Evolutionary conservation across 1,140 invertebrate species (phyloP).

Genomic region (Berghia stephanieae): DNA sequence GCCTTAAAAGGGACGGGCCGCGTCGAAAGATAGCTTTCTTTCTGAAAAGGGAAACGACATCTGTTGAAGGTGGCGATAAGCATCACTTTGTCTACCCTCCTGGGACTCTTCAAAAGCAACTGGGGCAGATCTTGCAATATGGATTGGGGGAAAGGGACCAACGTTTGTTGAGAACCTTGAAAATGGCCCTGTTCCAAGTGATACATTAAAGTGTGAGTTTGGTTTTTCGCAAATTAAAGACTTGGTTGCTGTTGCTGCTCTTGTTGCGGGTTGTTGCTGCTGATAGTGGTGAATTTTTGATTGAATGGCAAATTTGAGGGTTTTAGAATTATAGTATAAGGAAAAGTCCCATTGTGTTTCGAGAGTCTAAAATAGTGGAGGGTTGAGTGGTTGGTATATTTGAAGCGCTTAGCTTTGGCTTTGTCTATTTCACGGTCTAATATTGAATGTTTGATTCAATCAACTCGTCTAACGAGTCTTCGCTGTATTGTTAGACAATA

Average conservation of each 20-base stretch:
- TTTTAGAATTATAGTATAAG: no score
- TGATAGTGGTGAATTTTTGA: no score
- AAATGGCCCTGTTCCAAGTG: no score
- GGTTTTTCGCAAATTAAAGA: no score
- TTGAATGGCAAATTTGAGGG: no score
- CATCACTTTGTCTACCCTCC: not conserved
- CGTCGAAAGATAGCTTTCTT: constrained; percentile 41
- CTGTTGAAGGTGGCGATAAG: constrained; percentile 11
- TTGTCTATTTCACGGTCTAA: constrained; percentile 52
- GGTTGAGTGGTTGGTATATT: constrained; percentile 25
- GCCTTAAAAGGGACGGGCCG: constrained; percentile 14
- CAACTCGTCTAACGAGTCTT: constrained; percentile 60
- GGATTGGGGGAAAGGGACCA: not conserved
- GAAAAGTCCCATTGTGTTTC: no score
- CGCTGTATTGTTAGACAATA: constrained; percentile 37
- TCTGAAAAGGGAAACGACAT: constrained; percentile 27
- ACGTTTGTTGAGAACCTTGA: not conserved
- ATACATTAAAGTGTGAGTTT: no score
- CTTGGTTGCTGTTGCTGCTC: no score
- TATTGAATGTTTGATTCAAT: constrained; percentile 62
- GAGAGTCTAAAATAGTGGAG: constrained; percentile 40
- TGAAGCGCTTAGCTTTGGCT: constrained; percentile 15
- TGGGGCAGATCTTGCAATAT: not conserved
- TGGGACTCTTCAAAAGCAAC: not conserved
- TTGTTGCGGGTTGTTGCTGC: no score